Base-by-base conservation (phyloP, 2,797 vertebrate genomes). In the Hyperoplus lanceolatus region DNA sequence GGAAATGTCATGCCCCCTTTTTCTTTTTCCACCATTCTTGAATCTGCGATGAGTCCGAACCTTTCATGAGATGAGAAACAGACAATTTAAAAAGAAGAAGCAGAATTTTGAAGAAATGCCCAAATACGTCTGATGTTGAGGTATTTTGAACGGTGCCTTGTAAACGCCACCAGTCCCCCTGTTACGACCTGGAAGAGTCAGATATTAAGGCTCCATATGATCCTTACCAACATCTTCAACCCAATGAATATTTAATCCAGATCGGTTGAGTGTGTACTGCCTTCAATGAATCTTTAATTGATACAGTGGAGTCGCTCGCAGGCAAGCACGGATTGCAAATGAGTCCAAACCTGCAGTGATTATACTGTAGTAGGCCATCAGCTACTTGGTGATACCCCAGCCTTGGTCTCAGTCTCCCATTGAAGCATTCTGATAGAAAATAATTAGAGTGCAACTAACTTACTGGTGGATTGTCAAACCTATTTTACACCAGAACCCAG, bases 161-260 rank as follows among this genome's bases (percentile, higher is more conserved):
- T 80, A 61, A 81, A 18, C 69, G 81, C 60, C 73, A 58, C 43
- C 10, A 11, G 76, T 54, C 12, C 29, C 29, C 29, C 50, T 56
- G 65, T 71, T 50, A 60, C 71, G 57, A 62, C 16, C 56, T 14
- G 18, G 65, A 69, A 67, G 36, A 81, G 42, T 75, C 51, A 57
- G 75, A 75, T 75, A 69, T 83, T 65, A 49, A 75, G 46, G 77
- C 82, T 88, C 80, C 85, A 76, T 78, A 84, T 70, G 87, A 87
- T 85, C 86, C 87, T 55, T 68, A 86, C 79, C 87, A 79, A 81
- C 87, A 87, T 91, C 90, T 83, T 87, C 63, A 29, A 29, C 29
- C 29, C 71, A 10, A 89, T 92, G 76, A 91, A 92, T 92, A 90
- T 92, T 94, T 93, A 82, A 93, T 92, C 83, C 83, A 39, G 81